These are phyloP conservation scores for Oxytorus armatus DNA, from an alignment of 2,888 invertebrate genomes.

Conservation along the genomic window DNA sequence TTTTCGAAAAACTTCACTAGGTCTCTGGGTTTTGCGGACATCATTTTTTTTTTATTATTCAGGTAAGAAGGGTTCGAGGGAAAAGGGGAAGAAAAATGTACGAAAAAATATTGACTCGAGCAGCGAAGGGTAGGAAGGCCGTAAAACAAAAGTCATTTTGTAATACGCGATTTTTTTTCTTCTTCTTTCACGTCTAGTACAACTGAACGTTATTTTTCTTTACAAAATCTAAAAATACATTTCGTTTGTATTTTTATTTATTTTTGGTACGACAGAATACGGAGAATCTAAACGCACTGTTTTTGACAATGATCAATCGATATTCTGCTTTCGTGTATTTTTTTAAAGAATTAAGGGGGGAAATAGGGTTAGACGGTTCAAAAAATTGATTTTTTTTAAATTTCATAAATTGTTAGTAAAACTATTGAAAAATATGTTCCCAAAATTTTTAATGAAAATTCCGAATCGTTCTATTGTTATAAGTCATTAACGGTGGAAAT, in stretches of 20 bases:
- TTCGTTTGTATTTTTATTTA: not conserved
- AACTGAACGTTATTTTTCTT: slow-evolving; percentile 1
- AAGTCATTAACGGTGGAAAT: no score
- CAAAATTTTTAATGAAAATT: no score
- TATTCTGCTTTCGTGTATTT: slow-evolving; percentile 31
- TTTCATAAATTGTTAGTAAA: not conserved
- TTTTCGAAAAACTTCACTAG: slow-evolving; percentile 38
- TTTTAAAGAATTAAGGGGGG: no score
- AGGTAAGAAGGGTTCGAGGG: slow-evolving; percentile 57
- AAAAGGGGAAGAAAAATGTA: slow-evolving; percentile 60
- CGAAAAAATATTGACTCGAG: slow-evolving; percentile 32
- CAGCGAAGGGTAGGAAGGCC: slow-evolving; percentile 31
- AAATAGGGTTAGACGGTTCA: no score
- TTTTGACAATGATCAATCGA: not conserved
- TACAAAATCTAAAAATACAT: not conserved
- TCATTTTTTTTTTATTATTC: slow-evolving; percentile 62
- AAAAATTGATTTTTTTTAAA: not conserved
- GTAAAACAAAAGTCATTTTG: slow-evolving; percentile 43
- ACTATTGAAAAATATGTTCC: no score
- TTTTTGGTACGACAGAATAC: slow-evolving; percentile 1
- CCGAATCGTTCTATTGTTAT: no score
- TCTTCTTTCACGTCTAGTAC: not conserved
- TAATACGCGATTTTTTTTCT: slow-evolving; percentile 18
- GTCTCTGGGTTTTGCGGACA: slow-evolving; percentile 50
- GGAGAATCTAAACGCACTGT: no score